Evolutionary conservation across 2,113 vertebrate genomes (phyloP).

Genomic region (Oreochromis aureus): DNA sequence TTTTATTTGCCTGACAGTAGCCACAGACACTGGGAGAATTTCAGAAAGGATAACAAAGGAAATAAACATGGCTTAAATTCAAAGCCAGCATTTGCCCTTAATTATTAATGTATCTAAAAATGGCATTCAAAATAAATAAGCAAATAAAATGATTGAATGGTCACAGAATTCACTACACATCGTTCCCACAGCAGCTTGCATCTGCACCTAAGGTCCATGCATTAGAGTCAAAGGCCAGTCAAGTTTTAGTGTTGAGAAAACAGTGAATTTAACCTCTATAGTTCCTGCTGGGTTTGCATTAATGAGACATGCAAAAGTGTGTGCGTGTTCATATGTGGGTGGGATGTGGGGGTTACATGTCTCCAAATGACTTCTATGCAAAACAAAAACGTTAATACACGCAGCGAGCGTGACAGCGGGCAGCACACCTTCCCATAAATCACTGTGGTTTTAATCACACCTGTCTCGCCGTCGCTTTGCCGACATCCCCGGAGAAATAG

Average conservation of each 20-base stretch:
- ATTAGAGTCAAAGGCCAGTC: not conserved
- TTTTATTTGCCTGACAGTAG: not conserved
- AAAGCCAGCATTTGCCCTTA: not conserved
- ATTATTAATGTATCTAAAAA: not conserved
- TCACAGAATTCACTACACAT: not conserved
- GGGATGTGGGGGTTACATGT: slow-evolving; percentile 20
- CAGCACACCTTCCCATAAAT: slow-evolving; percentile 89
- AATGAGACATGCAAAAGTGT: not conserved
- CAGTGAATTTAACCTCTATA: slow-evolving; percentile 7
- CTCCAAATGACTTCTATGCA: slow-evolving; percentile 73
- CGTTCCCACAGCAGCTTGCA: not conserved
- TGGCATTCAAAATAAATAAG: not conserved
- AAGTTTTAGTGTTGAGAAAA: not conserved
- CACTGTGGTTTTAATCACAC: slow-evolving; percentile 92
- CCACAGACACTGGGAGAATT: not conserved
- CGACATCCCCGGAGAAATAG: slow-evolving; percentile 75
- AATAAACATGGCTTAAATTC: not conserved
- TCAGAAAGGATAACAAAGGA: not conserved
- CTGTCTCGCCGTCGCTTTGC: slow-evolving; percentile 78
- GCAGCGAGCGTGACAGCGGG: slow-evolving; percentile 71
- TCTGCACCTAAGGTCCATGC: not conserved
- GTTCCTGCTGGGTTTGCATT: not conserved
- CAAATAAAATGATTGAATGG: not conserved
- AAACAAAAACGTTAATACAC: slow-evolving; percentile 70
- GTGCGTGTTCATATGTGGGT: not conserved